A percentile compares a stretch with the other conserved stretches of the same genome.
Evolutionary conservation across 2,888 invertebrate species (phyloP).

Genomic region (Caenorhabditis becei): DNA sequence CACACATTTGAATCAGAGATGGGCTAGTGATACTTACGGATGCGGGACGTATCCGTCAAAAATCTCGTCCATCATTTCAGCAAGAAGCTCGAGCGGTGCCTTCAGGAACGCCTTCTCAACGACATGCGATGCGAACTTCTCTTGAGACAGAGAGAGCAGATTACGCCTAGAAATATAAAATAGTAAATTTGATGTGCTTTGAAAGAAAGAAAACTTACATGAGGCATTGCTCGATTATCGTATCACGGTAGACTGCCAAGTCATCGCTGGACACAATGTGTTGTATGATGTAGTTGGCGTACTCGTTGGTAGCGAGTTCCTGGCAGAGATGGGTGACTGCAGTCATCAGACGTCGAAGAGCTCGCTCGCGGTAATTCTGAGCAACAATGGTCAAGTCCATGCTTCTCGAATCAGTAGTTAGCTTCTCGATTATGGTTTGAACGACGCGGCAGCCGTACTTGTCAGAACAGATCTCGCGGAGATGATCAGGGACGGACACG

Average conservation of each 20-base stretch:
- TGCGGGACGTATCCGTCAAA: constrained; percentile 76
- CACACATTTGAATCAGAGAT: neutral
- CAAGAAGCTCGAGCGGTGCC: constrained; percentile 66
- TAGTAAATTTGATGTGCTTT: neutral
- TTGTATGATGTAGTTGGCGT: constrained; percentile 80
- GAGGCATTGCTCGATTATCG: constrained; percentile 72
- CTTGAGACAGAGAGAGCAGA: constrained; percentile 76
- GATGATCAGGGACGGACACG: constrained; percentile 33
- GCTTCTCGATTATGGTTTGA: constrained; percentile 68
- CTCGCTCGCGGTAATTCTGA: constrained; percentile 28
- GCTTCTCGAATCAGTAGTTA: constrained; percentile 49
- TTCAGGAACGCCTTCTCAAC: constrained; percentile 75
- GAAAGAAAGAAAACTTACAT: constrained; percentile 65
- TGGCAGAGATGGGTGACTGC: constrained; percentile 52
- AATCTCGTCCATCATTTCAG: constrained; percentile 76
- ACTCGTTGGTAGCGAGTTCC: constrained; percentile 74
- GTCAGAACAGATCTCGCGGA: constrained; percentile 62
- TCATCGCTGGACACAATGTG: constrained; percentile 68
- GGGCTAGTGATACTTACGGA: constrained; percentile 57
- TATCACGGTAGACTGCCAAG: constrained; percentile 66
- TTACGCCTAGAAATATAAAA: constrained; percentile 66
- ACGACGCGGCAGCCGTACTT: constrained; percentile 73
- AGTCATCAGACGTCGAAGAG: constrained; percentile 61
- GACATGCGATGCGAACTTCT: constrained; percentile 79
- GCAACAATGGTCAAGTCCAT: constrained; percentile 31